Evolutionary conservation across 2,888 invertebrate species (phyloP), one percentile per base, ranked within the genome.

Genomic region (Leptinotarsa juncta): DNA sequence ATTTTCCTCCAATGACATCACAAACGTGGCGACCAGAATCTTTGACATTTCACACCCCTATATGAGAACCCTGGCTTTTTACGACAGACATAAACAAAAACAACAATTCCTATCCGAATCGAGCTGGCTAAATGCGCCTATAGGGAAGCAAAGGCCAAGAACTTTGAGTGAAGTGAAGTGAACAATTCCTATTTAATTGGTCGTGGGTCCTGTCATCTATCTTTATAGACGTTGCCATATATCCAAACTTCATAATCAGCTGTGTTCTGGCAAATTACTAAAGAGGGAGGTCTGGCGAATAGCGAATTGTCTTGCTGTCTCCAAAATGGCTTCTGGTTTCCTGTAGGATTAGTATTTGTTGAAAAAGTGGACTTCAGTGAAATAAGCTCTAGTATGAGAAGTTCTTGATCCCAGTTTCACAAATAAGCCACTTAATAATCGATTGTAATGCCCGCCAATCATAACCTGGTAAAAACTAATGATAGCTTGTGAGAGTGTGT

Each of bases 221-320:
- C 51, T 51, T n/a, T 51, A 4, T 4, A 0, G 51, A 51, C 7
- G 51, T 51, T 51, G 51, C 51, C 51, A 51, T 5, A 51, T 51
- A 16, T 51, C 51, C 51, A 51, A 51, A 57, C 20, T 62, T 62
- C 62, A 62, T n/a, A 62, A 62, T 42, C 62, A 62, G 62, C 62
- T 62, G 62, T 62, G 62, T 62, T 62, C 62, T 62, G 32, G 26
- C 62, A 62, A 62, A 62, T n/a, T 26, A 32, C 32, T 10, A 60
- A 60, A 23, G 26, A 62, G 15, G 62, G 16, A 32, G 62, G 62
- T 14, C 32, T 51, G n/a, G 51, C 51, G 51, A 51, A 51, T 51
- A 51, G 62, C 32, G 32, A 62, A 62, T 26, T 62, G 62, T 62
- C 62, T 62, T 62, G 62, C 62, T 62, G 62, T 62, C 51, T 51